Percentiles rank a stretch among this genome's conserved stretches.
phyloP scores from a whole-genome alignment of 2,113 vertebrate species.

The Picathartes gymnocephalus region DNA sequence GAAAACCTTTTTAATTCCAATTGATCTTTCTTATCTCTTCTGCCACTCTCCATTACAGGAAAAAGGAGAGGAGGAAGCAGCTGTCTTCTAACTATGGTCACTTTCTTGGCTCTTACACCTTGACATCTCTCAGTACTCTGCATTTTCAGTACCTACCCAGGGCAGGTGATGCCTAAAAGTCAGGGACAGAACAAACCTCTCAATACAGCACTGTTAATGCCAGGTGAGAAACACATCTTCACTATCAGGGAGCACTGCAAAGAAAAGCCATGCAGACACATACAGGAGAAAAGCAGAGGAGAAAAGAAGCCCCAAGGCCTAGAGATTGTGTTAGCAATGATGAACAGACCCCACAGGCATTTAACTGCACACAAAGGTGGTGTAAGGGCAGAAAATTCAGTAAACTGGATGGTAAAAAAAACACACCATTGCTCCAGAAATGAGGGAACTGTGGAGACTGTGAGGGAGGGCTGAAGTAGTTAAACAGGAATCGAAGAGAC shows the following conservation, averaged over 20 bases:
- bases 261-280: background rate
- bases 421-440: background rate
- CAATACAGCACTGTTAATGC: background rate
- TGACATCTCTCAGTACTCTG: background rate
- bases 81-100: background rate
- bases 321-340: background rate
- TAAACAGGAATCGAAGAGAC: background rate
- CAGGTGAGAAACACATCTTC: background rate
- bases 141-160: background rate
- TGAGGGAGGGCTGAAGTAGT: background rate
- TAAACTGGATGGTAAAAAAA: background rate
- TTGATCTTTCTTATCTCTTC: background rate
- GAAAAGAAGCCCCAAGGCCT: background rate
- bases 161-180: background rate
- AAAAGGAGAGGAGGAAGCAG: background rate
- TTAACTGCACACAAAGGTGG: background rate
- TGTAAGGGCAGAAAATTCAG: background rate
- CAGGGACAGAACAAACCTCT: background rate
- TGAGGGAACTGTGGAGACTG: background rate
- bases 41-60: background rate
- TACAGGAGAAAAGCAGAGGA: background rate
- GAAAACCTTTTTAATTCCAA: background rate
- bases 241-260: background rate
- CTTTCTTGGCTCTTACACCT: background rate
- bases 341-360: background rate